Evolutionary conservation across 2,797 vertebrate genomes (phyloP), one percentile per base, ranked within the genome.

Genomic region (Hipposideros larvatus): DNA sequence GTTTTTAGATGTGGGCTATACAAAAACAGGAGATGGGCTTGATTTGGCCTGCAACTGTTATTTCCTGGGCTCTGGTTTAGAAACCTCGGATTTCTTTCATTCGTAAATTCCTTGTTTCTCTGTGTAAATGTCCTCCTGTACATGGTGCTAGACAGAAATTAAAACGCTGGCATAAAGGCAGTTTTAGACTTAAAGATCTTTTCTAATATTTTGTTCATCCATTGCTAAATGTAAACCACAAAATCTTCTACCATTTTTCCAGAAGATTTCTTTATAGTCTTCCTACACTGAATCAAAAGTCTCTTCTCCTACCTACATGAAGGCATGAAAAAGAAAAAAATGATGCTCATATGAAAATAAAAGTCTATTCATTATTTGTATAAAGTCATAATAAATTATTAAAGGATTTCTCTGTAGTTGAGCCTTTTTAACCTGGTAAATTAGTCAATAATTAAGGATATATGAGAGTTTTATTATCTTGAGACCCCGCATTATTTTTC

Each of bases 171-270:
- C 13, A 31, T 57, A 79, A 31, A 74, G 26, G 46, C 53, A 85
- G 43, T 73, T 65, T 91, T 80, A 73, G 9, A 59, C 53, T 85
- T 78, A n/a, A 84, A 90, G 15, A 24, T 66, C 48, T 34, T 5
- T 43, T 34, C 19, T 77, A 34, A 53, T 94, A 71, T 78, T 70
- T 94, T 70, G 43, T 71, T 94, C 28, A 78, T 53, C 51, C n/a
- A 43, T 78, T 26, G 43, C 51, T 85, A 53, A 85, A 53, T 78
- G 8, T 78, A 77, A 70, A 41, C 43, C 43, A 70, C 16, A 41
- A 59, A 37, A 59, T 85, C n/a, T 70, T 46, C 34, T 79, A 11
- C 18, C 16, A 8, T 78, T 78, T 89, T 59, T 90, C 65, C 18
- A 59, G 51, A n/a, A 84, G 14, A 59, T 7, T 88, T 66, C 22